Evolutionary conservation across 2,888 invertebrate species (phyloP).

Genomic region (Troides aeacus): DNA sequence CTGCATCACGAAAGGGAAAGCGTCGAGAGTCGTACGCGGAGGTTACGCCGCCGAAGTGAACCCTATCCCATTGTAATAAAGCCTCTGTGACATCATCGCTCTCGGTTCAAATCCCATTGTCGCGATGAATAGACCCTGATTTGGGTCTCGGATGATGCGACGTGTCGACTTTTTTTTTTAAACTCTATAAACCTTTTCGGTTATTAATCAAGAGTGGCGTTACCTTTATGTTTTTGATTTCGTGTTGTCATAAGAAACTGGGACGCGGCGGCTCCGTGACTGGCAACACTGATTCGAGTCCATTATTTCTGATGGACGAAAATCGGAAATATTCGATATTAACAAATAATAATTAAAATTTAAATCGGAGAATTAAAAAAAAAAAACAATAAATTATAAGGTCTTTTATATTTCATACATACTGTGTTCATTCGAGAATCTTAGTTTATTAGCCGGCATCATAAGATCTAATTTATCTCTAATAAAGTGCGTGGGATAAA

Average conservation of each 20-base stretch:
- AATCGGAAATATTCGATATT: no score
- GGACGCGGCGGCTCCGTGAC: slow-evolving; percentile 4
- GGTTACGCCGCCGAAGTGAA: slow-evolving; percentile 30
- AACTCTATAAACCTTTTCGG: slow-evolving; percentile 48
- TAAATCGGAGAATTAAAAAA: no score
- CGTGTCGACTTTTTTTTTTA: slow-evolving; percentile 51
- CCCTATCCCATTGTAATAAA: slow-evolving; percentile 52
- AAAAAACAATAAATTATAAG: no score
- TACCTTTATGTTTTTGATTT: slow-evolving; percentile 38
- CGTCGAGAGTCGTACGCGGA: slow-evolving; percentile 40
- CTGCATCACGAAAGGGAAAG: slow-evolving; percentile 44
- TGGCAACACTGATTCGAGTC: neutral
- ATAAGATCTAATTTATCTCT: no score
- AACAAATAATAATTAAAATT: no score
- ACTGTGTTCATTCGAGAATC: no score
- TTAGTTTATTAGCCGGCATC: no score
- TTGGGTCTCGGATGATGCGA: slow-evolving; percentile 62
- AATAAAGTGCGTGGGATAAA: no score
- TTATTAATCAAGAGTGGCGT: slow-evolving; percentile 57
- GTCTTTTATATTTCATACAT: no score
- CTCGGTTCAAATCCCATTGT: slow-evolving; percentile 52
- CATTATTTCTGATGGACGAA: no score
- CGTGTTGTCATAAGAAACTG: slow-evolving; percentile 26
- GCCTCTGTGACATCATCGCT: slow-evolving; percentile 46
- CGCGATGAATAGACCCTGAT: slow-evolving; percentile 61